A percentile compares a stretch with the other conserved stretches of the same genome.
phyloP scores from a whole-genome alignment of 2,113 vertebrate genomes.

The Galbula dea region DNA sequence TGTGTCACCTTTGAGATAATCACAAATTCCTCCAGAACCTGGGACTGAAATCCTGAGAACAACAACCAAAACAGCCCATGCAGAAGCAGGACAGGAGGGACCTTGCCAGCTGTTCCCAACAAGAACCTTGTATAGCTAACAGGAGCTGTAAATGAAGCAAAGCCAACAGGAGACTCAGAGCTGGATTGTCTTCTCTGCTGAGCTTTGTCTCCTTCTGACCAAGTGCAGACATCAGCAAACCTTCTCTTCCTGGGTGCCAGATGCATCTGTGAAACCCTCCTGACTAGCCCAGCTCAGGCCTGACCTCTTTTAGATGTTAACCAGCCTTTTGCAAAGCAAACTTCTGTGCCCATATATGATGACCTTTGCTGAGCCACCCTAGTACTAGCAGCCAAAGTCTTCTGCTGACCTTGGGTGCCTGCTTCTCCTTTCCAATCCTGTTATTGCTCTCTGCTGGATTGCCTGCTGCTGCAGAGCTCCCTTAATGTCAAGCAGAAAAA shows the following conservation, averaged over 20 bases:
- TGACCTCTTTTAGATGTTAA: background rate
- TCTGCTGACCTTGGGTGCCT: background rate
- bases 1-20: background rate
- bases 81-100: constrained; percentile 5
- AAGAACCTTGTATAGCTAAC: background rate
- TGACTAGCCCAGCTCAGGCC: background rate
- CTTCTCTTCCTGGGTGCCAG: background rate
- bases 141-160: background rate
- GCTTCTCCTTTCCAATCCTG: background rate
- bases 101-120: background rate
- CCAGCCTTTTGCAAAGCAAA: background rate
- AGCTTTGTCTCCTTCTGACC: background rate
- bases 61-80: background rate
- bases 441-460: background rate
- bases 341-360: background rate
- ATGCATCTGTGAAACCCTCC: background rate
- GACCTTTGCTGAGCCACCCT: background rate
- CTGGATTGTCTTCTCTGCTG: background rate
- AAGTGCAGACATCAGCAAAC: background rate
- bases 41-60: background rate
- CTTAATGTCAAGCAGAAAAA: constrained; percentile 23
- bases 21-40: background rate
- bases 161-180: constrained; percentile 37
- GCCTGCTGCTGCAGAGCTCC: constrained; percentile 21
- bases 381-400: background rate